These are phyloP conservation scores for Drosophila nebulosa DNA, from an alignment of 1,140 invertebrate genomes.

Conservation along the genomic window DNA sequence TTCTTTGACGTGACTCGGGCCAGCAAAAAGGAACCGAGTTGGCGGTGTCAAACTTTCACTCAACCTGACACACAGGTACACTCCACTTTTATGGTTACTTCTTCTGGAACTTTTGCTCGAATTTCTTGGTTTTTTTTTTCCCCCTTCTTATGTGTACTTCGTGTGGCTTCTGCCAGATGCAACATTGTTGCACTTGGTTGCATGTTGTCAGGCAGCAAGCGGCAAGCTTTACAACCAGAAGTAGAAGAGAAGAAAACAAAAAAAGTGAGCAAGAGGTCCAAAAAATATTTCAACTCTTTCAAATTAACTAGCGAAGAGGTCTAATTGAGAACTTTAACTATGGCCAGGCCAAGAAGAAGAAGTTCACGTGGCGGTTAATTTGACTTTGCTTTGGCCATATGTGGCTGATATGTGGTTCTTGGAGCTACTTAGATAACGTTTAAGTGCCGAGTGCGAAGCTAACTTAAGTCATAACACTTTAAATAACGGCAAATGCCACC, in stretches of 20 bases:
- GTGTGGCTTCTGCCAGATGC: conserved; percentile 23
- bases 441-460: conserved; percentile 54
- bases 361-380: too few species aligned
- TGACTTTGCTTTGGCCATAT: conserved; percentile 41
- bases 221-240: conserved; percentile 22
- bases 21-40: neutral
- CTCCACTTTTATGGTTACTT: conserved; percentile 46
- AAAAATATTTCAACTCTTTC: conserved; percentile 33
- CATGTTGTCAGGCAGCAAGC: conserved; percentile 56
- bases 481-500: conserved; percentile 45
- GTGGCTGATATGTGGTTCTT: conserved; percentile 36
- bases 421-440: conserved; percentile 72
- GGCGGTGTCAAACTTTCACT: conserved; percentile 27
- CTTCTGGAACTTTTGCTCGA: conserved; percentile 25
- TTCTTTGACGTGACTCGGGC: conserved; percentile 57
- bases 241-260: neutral
- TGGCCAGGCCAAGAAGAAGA: too few species aligned
- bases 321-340: conserved; percentile 49
- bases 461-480: conserved; percentile 72
- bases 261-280: neutral
- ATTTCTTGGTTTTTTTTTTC: conserved; percentile 31
- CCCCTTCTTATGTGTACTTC: neutral
- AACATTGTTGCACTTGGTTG: conserved; percentile 42
- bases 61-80: conserved; percentile 37
- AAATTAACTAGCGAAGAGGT: conserved; percentile 64